Evolutionary conservation across 2,113 vertebrate genomes (phyloP).

Genomic region (Hyperopisus bebe): DNA sequence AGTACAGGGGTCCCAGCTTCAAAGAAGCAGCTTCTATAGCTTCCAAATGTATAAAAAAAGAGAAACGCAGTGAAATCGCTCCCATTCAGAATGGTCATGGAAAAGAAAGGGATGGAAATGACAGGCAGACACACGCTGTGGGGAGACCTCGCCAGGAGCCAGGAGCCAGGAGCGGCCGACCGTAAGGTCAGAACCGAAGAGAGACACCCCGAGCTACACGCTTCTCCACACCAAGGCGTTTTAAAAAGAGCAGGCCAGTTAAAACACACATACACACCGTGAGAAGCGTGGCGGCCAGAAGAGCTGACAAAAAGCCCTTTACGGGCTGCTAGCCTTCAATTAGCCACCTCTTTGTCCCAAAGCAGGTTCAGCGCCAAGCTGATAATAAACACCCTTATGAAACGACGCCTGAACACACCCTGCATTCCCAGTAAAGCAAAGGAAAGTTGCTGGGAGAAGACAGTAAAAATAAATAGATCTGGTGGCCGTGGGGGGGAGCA

Average conservation of each 20-base stretch:
- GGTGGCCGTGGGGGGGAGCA: background rate
- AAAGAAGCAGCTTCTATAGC: constrained; percentile 52
- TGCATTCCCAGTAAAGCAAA: constrained; percentile 12
- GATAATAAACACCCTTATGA: constrained; percentile 53
- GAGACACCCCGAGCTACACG: background rate
- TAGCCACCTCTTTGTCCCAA: constrained; percentile 40
- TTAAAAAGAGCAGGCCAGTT: background rate
- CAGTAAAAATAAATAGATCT: constrained; percentile 28
- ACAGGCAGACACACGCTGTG: background rate
- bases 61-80: constrained; percentile 45
- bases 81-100: constrained; percentile 42
- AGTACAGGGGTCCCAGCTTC: constrained; percentile 63
- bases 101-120: background rate
- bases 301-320: background rate
- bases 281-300: background rate
- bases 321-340: constrained; percentile 43
- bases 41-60: constrained; percentile 61
- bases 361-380: constrained; percentile 39
- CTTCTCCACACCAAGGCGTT: background rate
- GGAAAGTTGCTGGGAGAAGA: constrained; percentile 30
- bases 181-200: background rate
- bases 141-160: background rate
- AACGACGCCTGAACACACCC: constrained; percentile 47
- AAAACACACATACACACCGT: background rate
- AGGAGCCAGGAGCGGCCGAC: background rate